A percentile compares a stretch with the other conserved stretches of the same genome.
Evolutionary conservation across 2,888 invertebrate species (phyloP).

Genomic region (Ommatoiulus sabulosus): DNA sequence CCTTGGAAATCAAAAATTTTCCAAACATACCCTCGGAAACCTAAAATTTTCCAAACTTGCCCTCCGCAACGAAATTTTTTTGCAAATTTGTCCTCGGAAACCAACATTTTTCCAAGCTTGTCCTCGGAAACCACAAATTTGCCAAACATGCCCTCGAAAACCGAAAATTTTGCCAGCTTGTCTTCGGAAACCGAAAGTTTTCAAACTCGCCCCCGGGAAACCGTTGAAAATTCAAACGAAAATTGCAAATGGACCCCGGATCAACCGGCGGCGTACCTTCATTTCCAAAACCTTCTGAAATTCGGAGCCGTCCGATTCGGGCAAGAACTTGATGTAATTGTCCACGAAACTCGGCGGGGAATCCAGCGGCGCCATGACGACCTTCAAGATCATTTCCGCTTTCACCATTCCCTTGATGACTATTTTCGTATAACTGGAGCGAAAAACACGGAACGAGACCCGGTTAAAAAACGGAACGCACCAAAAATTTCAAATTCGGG

Average conservation of each 20-base stretch:
- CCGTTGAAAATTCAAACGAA: no score
- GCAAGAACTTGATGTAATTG: slow-evolving; percentile 89
- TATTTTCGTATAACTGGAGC: slow-evolving; percentile 73
- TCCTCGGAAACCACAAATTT: neutral
- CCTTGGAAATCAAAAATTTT: no score
- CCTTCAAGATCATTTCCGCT: slow-evolving; percentile 98
- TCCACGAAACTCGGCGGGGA: slow-evolving; percentile 82
- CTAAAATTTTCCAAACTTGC: no score
- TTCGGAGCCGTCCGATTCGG: slow-evolving; percentile 88
- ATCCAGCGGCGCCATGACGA: slow-evolving; percentile 94
- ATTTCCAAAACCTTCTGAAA: slow-evolving; percentile 95
- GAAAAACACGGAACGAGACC: slow-evolving; percentile 37
- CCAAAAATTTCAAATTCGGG: slow-evolving; percentile 67
- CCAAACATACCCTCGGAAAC: no score
- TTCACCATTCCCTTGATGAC: slow-evolving; percentile 93
- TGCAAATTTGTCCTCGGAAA: no score
- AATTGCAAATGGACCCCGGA: no score
- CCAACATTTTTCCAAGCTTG: neutral
- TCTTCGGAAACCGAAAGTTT: no score
- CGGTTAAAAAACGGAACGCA: neutral
- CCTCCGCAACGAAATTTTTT: no score
- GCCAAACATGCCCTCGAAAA: no score
- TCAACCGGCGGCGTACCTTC: slow-evolving; percentile 84
- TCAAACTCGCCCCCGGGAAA: no score
- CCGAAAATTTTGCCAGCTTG: no score